Evolutionary conservation across 35 echinoderm and acorn worm species (phyloP), one percentile per base, ranked within the genome.

Genomic region (Hemicentrotus pulcherrimus): DNA sequence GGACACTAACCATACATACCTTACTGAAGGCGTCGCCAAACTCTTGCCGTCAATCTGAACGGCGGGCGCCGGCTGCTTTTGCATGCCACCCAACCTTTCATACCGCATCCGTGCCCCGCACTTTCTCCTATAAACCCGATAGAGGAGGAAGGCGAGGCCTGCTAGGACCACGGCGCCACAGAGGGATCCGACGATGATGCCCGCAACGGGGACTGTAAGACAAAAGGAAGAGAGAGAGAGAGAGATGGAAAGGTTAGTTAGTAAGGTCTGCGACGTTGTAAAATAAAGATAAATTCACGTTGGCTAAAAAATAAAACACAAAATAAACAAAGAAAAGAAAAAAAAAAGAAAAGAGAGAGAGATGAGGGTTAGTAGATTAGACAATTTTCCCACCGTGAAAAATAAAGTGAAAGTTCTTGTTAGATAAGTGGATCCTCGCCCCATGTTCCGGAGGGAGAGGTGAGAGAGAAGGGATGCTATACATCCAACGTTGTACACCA

Each of bases 41-140:
- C 97, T 98, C 86, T 98, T 98, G 46, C 97, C 97, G 90, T 98
- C 97, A 47, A 98, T 98, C 91, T 98, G 97, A 35, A 98, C 97
- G 61, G 97, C 95, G 9, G 97, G 97, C 41, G 97, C 96, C 15
- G 97, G 94, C 61, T 91, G 94, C 94, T 97, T 96, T 47, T 96
- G 94, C 19, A 96, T 32, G 18, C 97, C 97, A 18, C 97, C 95
- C 32, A 96, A 94, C 47, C 97, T 61, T 50, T 98, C 97, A 71
- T 98, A 96, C 48, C 96, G 95, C 55, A 95, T 95, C 47, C 97
- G 91, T 28, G 95, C 96, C 16, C 95, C 92, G 85, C 96, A 98
- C 95, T 96, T 96, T 88, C 97, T 92, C 86, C 97, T 91, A 90
- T 98, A 98, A 19, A 98, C 97, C 86, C 97, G 91, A 60, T 98